These are phyloP conservation scores for Rhopalosiphum nymphaeae DNA, from an alignment of 2,888 invertebrate species.

Conservation along the genomic window DNA sequence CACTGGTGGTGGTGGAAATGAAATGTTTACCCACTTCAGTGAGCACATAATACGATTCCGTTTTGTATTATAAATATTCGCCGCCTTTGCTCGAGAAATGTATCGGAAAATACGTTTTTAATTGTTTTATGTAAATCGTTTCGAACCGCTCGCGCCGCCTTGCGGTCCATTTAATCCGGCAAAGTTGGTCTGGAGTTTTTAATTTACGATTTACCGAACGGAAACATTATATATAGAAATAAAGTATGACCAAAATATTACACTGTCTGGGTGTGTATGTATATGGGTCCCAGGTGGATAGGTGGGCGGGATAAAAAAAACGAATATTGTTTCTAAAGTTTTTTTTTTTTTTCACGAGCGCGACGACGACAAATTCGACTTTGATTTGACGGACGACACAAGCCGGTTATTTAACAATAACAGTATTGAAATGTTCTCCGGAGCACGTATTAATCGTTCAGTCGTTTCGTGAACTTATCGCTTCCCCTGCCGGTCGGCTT, in stretches of 20 bases:
- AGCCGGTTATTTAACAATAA: background rate
- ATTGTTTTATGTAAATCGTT: conserved; percentile 60
- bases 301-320: background rate
- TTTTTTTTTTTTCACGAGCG: background rate
- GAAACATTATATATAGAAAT: background rate
- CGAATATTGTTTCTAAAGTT: conserved; percentile 32
- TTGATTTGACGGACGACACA: conserved; percentile 8
- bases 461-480: background rate
- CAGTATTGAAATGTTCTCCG: conserved; percentile 21
- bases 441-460: conserved; percentile 1
- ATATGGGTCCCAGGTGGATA: background rate
- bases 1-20: background rate
- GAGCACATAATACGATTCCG: background rate
- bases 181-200: conserved; percentile 49
- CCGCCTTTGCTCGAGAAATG: conserved; percentile 35
- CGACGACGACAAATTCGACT: conserved; percentile 12
- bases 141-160: background rate
- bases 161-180: conserved; percentile 54
- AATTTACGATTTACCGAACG: conserved; percentile 50
- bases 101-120: conserved; percentile 61
- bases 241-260: background rate
- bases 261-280: background rate
- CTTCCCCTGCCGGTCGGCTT: background rate
- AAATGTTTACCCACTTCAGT: background rate
- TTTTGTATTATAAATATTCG: conserved; percentile 12